Evolutionary conservation across 2,113 vertebrate species (phyloP), one percentile per base, ranked within the genome.

Genomic region (Vimba vimba): DNA sequence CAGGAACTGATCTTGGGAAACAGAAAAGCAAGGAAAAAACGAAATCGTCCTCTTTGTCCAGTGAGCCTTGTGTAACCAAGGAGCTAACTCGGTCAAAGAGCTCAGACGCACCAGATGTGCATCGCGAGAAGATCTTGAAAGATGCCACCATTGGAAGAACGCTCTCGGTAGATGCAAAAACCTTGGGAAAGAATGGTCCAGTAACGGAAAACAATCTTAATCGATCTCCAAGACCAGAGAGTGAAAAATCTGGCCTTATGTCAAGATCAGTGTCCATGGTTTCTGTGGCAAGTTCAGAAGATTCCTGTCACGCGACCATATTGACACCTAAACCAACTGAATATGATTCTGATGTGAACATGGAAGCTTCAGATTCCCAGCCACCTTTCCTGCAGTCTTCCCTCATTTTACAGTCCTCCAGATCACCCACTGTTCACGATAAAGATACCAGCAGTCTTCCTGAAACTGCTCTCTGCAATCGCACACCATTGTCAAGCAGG

Each of bases 241-340:
- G 91, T 86, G 97, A 98, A 80, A 97, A 96, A 88, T 91, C 92
- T 1, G 94, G 95, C 50, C 93, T 97, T 80, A 97, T 96, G 89
- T 98, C 97, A 74, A 94, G 97, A 89, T 98, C 98, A 0, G 90
- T 98, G 77, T 99, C 97, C 1, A 86, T 99, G 93, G 91, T 97
- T 88, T 99, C 98, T 0, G 95, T 98, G 62, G 96, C 96, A 0
- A 98, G 97, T 90, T 98, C 97, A 13, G 98, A 99, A 90, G 98
- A 99, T 88, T 98, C 97, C 6, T 98, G 96, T 88, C 97, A 97
- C 85, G 94, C 96, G 0, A 93, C 95, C 0, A 92, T 94, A 11
- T 94, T 97, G 57, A 98, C 97, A 0, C 97, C 97, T 75, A 95
- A 95, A 89, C 96, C 96, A 64, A 68, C 75, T 0, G 98, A 99